Conservation (phyloP, 2,888 invertebrate species). For the Trachelus troglodyta region DNA sequence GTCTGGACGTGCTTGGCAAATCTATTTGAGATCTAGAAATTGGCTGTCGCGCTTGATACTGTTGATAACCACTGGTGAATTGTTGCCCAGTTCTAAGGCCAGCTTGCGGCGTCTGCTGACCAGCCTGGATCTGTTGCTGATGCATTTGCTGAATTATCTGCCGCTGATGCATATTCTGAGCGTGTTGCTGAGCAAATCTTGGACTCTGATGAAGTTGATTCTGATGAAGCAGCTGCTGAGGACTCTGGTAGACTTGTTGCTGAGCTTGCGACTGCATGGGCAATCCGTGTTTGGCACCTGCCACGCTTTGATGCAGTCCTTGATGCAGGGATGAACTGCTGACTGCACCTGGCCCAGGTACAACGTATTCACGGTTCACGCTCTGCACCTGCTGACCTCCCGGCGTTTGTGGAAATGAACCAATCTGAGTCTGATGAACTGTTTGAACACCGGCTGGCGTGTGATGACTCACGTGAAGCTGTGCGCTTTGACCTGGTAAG, state of each 20-base stretch:
- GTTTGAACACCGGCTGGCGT: slow-evolving; percentile 60
- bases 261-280: slow-evolving; percentile 41
- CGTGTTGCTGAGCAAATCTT: slow-evolving; percentile 58
- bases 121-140: slow-evolving; percentile 54
- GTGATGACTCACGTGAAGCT: slow-evolving; percentile 61
- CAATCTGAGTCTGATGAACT: slow-evolving; percentile 60
- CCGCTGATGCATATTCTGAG: slow-evolving; percentile 60
- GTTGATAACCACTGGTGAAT: slow-evolving; percentile 54
- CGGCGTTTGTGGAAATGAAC: slow-evolving; percentile 48
- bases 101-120: slow-evolving; percentile 65
- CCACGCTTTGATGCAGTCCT: slow-evolving; percentile 39
- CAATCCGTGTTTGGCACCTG: slow-evolving; percentile 49
- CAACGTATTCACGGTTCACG: slow-evolving; percentile 52
- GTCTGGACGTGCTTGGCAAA: slow-evolving; percentile 58
- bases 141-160: slow-evolving; percentile 65
- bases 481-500: slow-evolving; percentile 60
- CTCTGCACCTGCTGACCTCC: slow-evolving; percentile 48
- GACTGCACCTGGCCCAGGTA: slow-evolving; percentile 45
- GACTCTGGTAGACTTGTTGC: slow-evolving; percentile 37
- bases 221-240: slow-evolving; percentile 56
- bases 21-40: slow-evolving; percentile 61
- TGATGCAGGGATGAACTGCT: slow-evolving; percentile 51
- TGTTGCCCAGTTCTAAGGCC: slow-evolving; percentile 63
- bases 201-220: slow-evolving; percentile 58
- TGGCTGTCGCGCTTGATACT: slow-evolving; percentile 54